Evolutionary conservation across 2,113 vertebrate genomes (phyloP).

Genomic region (Rattus rattus): DNA sequence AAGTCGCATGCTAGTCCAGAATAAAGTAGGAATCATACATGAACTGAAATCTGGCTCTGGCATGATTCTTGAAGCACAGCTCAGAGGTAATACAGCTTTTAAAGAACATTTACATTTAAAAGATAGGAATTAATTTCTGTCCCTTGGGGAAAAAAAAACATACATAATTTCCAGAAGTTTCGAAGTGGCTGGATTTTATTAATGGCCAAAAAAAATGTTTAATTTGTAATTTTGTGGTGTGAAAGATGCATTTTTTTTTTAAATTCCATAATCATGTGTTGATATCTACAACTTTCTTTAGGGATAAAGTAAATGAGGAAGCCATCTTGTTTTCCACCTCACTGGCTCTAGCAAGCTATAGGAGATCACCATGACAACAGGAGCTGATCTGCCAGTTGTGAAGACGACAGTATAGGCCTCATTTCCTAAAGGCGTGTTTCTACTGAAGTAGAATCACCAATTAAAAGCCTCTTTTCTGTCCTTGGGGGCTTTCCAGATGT

Average conservation of each 20-base stretch:
- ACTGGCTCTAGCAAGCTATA: constrained; percentile 81
- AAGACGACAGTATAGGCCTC: constrained; percentile 84
- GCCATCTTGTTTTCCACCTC: constrained; percentile 89
- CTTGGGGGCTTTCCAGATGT: constrained; percentile 80
- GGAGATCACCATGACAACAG: constrained; percentile 87
- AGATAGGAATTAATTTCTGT: constrained; percentile 59
- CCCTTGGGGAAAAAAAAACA: not conserved
- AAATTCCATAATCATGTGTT: constrained; percentile 82
- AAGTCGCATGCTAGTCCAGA: constrained; percentile 40
- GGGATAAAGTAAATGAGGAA: constrained; percentile 86
- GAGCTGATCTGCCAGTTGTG: constrained; percentile 77
- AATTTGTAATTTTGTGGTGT: constrained; percentile 61
- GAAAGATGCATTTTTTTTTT: constrained; percentile 63
- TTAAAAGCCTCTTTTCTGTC: constrained; percentile 85
- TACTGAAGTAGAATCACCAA: constrained; percentile 84
- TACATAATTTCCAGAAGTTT: constrained; percentile 41
- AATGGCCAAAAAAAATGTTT: not conserved
- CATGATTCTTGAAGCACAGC: constrained; percentile 52
- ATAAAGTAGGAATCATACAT: constrained; percentile 54
- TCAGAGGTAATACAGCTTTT: constrained; percentile 50
- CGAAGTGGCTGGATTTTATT: not conserved
- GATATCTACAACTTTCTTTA: constrained; percentile 87
- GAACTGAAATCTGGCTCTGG: constrained; percentile 61
- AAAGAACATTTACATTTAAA: constrained; percentile 61
- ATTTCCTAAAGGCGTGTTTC: constrained; percentile 86